Conservation (phyloP, 2,113 vertebrate genomes). For the Strigops habroptila region DNA sequence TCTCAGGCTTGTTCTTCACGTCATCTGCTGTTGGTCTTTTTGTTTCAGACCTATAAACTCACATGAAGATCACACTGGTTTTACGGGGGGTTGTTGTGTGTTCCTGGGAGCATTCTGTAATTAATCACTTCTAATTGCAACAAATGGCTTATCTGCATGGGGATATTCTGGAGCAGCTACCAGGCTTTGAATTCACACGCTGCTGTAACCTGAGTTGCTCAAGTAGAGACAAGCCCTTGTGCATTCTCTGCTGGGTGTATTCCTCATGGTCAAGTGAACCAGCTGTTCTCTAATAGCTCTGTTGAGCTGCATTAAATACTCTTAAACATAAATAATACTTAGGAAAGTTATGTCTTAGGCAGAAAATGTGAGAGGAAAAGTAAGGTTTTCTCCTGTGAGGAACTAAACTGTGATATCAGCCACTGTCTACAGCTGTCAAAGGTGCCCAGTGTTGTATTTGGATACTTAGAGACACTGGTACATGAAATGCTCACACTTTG, state of each 20-base stretch:
- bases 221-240: background rate
- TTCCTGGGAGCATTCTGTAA: background rate
- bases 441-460: background rate
- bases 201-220: background rate
- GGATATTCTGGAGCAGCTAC: background rate
- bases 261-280: background rate
- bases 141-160: background rate
- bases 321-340: background rate
- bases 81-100: background rate
- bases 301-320: background rate
- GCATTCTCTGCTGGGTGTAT: background rate
- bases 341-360: background rate
- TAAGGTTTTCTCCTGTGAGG: background rate
- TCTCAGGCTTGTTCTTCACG: rapidly evolving
- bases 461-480: background rate
- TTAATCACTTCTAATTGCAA: constrained; percentile 38
- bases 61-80: background rate
- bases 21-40: background rate
- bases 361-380: background rate
- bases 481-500: background rate
- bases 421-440: background rate
- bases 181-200: background rate
- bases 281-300: background rate
- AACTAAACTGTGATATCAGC: background rate
- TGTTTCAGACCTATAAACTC: background rate